These are phyloP conservation scores for Shargacucullia verbasci DNA, from an alignment of 2,888 invertebrate genomes.

Conservation along the genomic window DNA sequence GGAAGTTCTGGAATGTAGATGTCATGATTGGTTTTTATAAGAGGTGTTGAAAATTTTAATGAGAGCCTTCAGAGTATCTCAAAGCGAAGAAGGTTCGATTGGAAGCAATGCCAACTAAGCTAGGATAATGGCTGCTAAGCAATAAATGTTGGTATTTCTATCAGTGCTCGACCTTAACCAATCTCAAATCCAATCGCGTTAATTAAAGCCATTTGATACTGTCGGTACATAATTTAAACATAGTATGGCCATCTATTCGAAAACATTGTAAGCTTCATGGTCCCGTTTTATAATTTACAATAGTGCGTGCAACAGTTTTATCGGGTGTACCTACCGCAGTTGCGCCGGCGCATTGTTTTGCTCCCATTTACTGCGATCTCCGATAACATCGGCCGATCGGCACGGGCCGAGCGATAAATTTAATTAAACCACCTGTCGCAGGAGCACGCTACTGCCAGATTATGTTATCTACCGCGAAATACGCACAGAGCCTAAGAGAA, in stretches of 20 bases:
- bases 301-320: conserved; percentile 55
- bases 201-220: conserved; percentile 49
- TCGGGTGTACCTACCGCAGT: conserved; percentile 64
- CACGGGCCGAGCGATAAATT: conserved; percentile 73
- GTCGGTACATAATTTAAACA: conserved; percentile 41
- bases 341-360: conserved; percentile 63
- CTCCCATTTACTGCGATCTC: conserved; percentile 59
- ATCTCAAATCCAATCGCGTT: conserved; percentile 49
- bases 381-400: conserved; percentile 63
- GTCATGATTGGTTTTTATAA: conserved; percentile 35
- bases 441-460: conserved; percentile 62
- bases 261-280: conserved; percentile 51
- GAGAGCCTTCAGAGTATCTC: conserved; percentile 29
- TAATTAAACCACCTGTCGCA: conserved; percentile 77
- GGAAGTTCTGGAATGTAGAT: conserved; percentile 41
- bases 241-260: conserved; percentile 45
- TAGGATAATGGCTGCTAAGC: conserved; percentile 25
- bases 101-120: conserved; percentile 8
- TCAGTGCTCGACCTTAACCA: conserved; percentile 44
- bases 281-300: conserved; percentile 59
- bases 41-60: conserved; percentile 34
- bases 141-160: conserved; percentile 47
- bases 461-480: conserved; percentile 73
- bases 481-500: conserved; percentile 54
- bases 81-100: conserved; percentile 5